Evolutionary conservation across 2,113 vertebrate species (phyloP), one percentile per base, ranked within the genome.

Genomic region (Myocastor coypus): DNA sequence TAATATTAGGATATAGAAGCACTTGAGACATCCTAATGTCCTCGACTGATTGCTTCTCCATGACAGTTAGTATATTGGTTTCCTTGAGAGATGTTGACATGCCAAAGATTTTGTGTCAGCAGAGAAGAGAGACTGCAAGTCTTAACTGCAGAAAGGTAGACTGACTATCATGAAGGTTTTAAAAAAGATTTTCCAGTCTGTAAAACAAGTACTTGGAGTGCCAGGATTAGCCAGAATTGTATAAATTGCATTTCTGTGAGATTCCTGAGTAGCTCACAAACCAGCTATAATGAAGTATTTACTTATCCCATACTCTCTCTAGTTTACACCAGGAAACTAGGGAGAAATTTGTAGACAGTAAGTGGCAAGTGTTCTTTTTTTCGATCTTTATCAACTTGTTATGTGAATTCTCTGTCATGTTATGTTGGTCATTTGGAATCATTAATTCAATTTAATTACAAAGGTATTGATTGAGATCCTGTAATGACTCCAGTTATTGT

Each of bases 21-120:
- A 95, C 95, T 97, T 92, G 96, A 98, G 97, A 97, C 96, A 96
- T 84, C 90, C 90, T 97, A 92, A 96, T 97, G 92, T 73, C 92
- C 91, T 97, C 17, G 1, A 40, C 96, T 96, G 96, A 57, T 83
- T 87, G 91, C 80, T 63, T 87, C 83, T 97, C 95, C 80, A 42
- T 89, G 88, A 91, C 95, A 92, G 63, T 32, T 82, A 84, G 81
- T 3, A 24, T 68, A 71, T 59, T 92, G 82, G 50, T 84, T 97
- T 91, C 91, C 89, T 92, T 89, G 83, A 92, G 87, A 95, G 93
- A 89, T 3, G 66, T 84, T 57, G 66, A 92, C 90, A 87, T 50
- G 4, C 37, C 73, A 77, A 71, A 81, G 89, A 83, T 28, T 83
- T 90, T 68, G 57, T 92, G 57, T 93, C 83, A 69, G 0, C 24